phyloP scores from a whole-genome alignment of 2,797 vertebrate species.

The Anniella stebbinsi region DNA sequence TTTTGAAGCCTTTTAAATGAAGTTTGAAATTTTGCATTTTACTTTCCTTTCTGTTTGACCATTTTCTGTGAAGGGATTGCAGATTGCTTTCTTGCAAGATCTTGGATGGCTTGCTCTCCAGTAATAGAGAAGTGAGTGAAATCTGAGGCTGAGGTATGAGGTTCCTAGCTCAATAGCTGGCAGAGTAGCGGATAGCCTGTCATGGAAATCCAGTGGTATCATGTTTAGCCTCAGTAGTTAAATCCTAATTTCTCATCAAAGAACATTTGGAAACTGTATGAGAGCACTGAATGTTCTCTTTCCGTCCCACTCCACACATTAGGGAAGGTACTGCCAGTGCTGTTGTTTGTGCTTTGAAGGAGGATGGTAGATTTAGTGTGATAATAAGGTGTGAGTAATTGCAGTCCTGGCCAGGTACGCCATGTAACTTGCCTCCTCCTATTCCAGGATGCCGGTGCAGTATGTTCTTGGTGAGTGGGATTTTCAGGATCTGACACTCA shows the following conservation, averaged over 20 bases:
- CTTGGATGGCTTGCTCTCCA: constrained; percentile 7
- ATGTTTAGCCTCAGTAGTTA: neutral
- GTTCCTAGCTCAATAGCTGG: neutral
- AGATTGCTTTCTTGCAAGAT: neutral
- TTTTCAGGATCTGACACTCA: constrained; percentile 91
- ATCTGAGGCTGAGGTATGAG: neutral
- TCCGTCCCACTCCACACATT: neutral
- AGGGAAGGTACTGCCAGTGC: neutral
- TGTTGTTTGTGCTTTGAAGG: neutral
- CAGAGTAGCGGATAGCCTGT: neutral
- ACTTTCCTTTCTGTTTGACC: neutral
- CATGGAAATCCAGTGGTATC: neutral
- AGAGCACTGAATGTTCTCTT: constrained; percentile 6
- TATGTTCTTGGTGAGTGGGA: constrained; percentile 98
- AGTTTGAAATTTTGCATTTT: neutral
- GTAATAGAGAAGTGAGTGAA: neutral
- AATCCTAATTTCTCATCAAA: neutral
- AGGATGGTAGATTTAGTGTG: accelerated
- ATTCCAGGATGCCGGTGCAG: constrained; percentile 92
- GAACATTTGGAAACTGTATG: neutral
- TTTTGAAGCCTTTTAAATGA: too few species aligned
- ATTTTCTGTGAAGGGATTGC: neutral
- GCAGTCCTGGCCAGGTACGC: accelerated
- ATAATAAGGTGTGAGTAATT: neutral
- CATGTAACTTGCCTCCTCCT: neutral